These are phyloP conservation scores for Montipora efflorescens DNA, from an alignment of 64 coral and sea anemone genomes.

Conservation along the genomic window DNA sequence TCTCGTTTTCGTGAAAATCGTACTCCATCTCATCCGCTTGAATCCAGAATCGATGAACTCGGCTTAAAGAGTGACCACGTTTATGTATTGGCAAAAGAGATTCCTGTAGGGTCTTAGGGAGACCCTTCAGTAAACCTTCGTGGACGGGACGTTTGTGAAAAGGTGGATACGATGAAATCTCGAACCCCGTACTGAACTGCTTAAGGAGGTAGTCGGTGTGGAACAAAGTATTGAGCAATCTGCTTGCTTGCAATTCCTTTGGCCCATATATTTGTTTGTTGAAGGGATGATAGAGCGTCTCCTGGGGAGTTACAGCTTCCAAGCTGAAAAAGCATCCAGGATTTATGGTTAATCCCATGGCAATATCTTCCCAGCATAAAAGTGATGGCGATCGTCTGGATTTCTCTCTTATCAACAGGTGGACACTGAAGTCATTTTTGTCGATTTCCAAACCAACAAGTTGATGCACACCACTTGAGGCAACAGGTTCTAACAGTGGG, in stretches of 20 bases:
- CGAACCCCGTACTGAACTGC: conserved; percentile 66
- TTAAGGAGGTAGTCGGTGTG: conserved; percentile 72
- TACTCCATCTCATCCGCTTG: conserved; percentile 57
- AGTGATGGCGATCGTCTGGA: conserved; percentile 3
- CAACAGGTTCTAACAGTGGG: conserved; percentile 30
- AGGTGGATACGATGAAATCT: conserved; percentile 52
- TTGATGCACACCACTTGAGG: conserved; percentile 47
- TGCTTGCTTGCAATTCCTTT: conserved; percentile 38
- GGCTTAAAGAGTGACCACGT: conserved; percentile 17
- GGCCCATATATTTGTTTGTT: conserved; percentile 52
- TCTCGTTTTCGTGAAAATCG: conserved; percentile 34
- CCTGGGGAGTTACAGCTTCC: conserved; percentile 43
- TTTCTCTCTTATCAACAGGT: not conserved
- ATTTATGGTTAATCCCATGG: conserved; percentile 32
- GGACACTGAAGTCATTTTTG: conserved; percentile 42
- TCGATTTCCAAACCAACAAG: conserved; percentile 61
- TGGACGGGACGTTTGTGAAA: conserved; percentile 26
- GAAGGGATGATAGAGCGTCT: conserved; percentile 59
- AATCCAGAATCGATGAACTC: conserved; percentile 60
- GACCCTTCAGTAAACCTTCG: conserved; percentile 30
- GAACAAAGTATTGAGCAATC: conserved; percentile 43
- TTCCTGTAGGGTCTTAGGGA: conserved; percentile 25
- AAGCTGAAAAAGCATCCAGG: conserved; percentile 57
- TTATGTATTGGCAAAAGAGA: conserved; percentile 33
- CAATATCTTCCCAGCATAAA: conserved; percentile 64